A percentile compares a stretch with the other conserved stretches of the same genome.
phyloP scores from a whole-genome alignment of 2,888 invertebrate genomes.

The Meiosimyza decipiens region DNA sequence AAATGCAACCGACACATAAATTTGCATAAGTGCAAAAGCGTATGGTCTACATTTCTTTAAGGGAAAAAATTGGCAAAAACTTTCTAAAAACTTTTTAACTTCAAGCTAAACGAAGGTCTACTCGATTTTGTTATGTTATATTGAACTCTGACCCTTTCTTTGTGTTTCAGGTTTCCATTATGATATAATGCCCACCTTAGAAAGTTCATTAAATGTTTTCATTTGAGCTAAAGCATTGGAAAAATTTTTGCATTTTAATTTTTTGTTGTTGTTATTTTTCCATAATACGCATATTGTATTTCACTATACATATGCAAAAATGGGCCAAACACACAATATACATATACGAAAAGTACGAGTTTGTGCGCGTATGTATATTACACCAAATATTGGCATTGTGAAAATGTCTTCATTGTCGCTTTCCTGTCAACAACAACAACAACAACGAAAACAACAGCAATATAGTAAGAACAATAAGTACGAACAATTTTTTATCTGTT shows the following conservation, averaged over 20 bases:
- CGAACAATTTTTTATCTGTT: too few species aligned
- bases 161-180: not conserved
- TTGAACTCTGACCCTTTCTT: slow-evolving; percentile 13
- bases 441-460: not conserved
- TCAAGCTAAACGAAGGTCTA: too few species aligned
- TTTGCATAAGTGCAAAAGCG: too few species aligned
- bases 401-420: slow-evolving; percentile 11
- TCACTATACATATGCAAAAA: not conserved
- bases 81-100: not conserved
- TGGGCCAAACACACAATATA: too few species aligned
- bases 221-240: not conserved
- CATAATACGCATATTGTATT: not conserved
- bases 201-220: not conserved
- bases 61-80: not conserved
- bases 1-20: too few species aligned
- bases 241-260: slow-evolving; percentile 3
- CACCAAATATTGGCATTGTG: slow-evolving; percentile 6
- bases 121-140: not conserved
- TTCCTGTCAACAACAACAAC: not conserved
- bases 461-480: not conserved
- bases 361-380: too few species aligned
- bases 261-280: not conserved
- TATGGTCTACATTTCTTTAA: too few species aligned
- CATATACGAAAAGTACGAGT: too few species aligned
- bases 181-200: not conserved